Evolutionary conservation across 2,797 vertebrate genomes (phyloP), one percentile per base, ranked within the genome.

Genomic region (Falco concolor): DNA sequence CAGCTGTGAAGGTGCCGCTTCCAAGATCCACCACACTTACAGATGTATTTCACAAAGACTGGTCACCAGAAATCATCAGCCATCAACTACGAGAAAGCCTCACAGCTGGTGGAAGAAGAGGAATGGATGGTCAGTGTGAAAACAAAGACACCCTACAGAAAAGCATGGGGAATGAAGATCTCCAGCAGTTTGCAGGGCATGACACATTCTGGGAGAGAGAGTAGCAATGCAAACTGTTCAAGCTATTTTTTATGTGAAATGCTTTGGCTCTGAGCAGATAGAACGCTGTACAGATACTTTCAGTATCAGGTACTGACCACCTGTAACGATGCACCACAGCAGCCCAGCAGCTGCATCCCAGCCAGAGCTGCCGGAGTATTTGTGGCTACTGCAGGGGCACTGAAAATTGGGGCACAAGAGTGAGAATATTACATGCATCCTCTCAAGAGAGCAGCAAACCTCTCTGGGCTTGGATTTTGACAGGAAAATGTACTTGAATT

Each of bases 381-480:
- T 0, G 0, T 50, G 44, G 53, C 30, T 28, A 44, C 18, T 57
- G 36, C 47, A 49, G 20, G 10, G 30, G 10, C 28, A 40, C 27
- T 28, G 53, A 24, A 45, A 61, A 56, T 2, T 25, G 28, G 12
- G 30, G 36, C 59, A 21, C 4, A 2, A 36, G 69, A 88, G 18
- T 0, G 0, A 52, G 16, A 83, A 24, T 6, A 70, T 22, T 7
- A 24, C 4, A 32, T 1, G 7, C 63, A 67, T 9, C 20, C 27
- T 75, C 45, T 9, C 14, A 36, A 36, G 36, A 87, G 32, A 57
- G 22, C 24, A 54, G 27, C 9, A 42, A 30, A 0, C 0, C 1
- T 76, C 4, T 5, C 13, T 12, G 89, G 22, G 28, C 63, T 50
- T n/a, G 34, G 44, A 56, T 60, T 84, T 21, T 56, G 40, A 87